Conservation (phyloP, 2,113 vertebrate species). For the Entelurus aequoreus region DNA sequence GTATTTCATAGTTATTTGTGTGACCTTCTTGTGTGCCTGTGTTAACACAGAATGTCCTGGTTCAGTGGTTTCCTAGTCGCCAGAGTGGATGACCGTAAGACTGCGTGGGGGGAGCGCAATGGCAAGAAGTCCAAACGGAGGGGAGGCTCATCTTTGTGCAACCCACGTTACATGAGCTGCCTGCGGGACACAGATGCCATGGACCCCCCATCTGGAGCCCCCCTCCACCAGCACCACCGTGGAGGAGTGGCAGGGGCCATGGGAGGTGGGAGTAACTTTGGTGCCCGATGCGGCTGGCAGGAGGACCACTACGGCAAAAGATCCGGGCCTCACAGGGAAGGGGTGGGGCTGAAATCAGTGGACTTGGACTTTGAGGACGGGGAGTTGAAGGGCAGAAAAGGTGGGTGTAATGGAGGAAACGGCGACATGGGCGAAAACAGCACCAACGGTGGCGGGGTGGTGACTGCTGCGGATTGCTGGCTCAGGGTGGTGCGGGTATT, state of each 20-base stretch:
- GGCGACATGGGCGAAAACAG: constrained; percentile 38
- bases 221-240: constrained; percentile 67
- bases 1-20: constrained; percentile 1
- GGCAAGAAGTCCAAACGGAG: constrained; percentile 87
- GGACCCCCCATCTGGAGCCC: constrained; percentile 70
- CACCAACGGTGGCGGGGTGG: constrained; percentile 44
- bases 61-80: constrained; percentile 94
- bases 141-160: constrained; percentile 80
- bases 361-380: constrained; percentile 83
- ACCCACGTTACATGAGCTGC: constrained; percentile 93
- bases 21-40: constrained; percentile 2
- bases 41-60: constrained; percentile 87
- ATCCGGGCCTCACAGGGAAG: constrained; percentile 59
- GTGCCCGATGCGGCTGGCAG: constrained; percentile 86
- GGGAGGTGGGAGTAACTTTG: constrained; percentile 64
- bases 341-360: constrained; percentile 82
- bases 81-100: constrained; percentile 93
- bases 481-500: constrained; percentile 81
- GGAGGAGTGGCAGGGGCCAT: constrained; percentile 62
- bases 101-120: constrained; percentile 92
- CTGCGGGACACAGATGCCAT: constrained; percentile 85
- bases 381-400: constrained; percentile 69
- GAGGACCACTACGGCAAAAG: constrained; percentile 89
- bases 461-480: constrained; percentile 77
- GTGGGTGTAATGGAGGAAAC: constrained; percentile 64